Percentiles rank a stretch among this genome's conserved stretches.
phyloP scores from a whole-genome alignment of 2,888 invertebrate genomes.

The Girardia tigrina region DNA sequence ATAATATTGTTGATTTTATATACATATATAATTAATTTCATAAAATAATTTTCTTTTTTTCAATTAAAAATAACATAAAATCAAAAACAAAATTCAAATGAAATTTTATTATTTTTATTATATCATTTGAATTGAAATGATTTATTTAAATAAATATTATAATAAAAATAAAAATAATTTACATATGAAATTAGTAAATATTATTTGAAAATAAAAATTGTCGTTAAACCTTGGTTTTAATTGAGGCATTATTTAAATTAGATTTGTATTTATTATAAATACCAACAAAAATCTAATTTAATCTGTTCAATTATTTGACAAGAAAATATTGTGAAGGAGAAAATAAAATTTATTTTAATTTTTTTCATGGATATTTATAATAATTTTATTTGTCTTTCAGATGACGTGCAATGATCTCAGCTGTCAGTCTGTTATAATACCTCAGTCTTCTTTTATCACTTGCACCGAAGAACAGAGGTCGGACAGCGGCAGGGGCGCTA shows the following conservation, averaged over 20 bases:
- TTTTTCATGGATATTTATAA: background rate
- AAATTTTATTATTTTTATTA: too few species aligned
- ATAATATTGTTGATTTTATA: too few species aligned
- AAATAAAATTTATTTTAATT: too few species aligned
- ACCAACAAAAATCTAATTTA: background rate
- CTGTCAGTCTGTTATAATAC: background rate
- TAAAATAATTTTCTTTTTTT: too few species aligned
- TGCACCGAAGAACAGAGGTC: background rate
- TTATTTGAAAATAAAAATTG: too few species aligned
- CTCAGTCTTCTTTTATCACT: background rate
- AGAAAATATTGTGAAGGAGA: background rate
- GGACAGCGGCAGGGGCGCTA: background rate
- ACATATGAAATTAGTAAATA: too few species aligned
- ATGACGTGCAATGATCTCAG: background rate
- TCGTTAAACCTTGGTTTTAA: background rate
- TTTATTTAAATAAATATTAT: too few species aligned
- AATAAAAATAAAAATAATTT: too few species aligned
- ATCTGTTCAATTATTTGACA: background rate
- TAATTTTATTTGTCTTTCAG: background rate
- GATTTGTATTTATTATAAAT: background rate
- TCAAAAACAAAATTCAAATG: too few species aligned
- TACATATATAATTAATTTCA: too few species aligned
- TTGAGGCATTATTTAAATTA: background rate
- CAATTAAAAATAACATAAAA: too few species aligned
- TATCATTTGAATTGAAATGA: too few species aligned